These are phyloP conservation scores for Eupleurogrammus muticus DNA, from an alignment of 2,797 vertebrate species.

Conservation along the genomic window DNA sequence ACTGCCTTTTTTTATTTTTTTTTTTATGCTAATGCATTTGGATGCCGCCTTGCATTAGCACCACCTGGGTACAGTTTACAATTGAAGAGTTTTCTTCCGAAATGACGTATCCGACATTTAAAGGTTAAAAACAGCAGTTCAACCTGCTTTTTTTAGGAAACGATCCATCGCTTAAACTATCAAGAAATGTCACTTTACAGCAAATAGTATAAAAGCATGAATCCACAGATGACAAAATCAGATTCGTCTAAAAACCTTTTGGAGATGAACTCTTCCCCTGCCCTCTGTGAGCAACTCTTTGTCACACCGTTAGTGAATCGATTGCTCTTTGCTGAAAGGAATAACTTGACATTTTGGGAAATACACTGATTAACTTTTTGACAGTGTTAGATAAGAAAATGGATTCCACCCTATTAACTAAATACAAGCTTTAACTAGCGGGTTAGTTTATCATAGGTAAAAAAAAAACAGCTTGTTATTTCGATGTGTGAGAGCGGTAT, in stretches of 20 bases:
- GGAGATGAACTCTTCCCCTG: conserved; percentile 61
- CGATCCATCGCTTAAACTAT: conserved; percentile 13
- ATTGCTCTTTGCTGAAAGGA: conserved; percentile 34
- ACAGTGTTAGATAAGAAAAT: conserved; percentile 4
- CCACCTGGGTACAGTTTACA: conserved; percentile 77
- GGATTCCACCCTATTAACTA: not conserved
- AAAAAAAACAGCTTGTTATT: not conserved
- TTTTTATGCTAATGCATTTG: conserved; percentile 72
- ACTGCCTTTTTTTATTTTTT: conserved; percentile 80
- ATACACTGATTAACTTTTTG: conserved; percentile 12
- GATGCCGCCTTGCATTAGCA: conserved; percentile 76
- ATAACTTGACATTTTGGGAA: conserved; percentile 39
- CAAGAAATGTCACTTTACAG: conserved; percentile 17
- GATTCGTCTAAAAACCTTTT: conserved; percentile 47
- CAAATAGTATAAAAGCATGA: conserved; percentile 5
- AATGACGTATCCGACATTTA: conserved; percentile 61
- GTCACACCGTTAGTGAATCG: conserved; percentile 34
- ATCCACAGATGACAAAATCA: conserved; percentile 8
- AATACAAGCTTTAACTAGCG: conserved; percentile 10
- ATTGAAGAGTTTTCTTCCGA: conserved; percentile 70
- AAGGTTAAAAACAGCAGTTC: conserved; percentile 14
- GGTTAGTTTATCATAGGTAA: not conserved
- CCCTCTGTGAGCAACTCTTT: conserved; percentile 44
- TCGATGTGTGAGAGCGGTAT: not conserved
- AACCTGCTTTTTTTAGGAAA: conserved; percentile 31